phyloP scores from a whole-genome alignment of 2,113 vertebrate species.

The Elgaria multicarinata region DNA sequence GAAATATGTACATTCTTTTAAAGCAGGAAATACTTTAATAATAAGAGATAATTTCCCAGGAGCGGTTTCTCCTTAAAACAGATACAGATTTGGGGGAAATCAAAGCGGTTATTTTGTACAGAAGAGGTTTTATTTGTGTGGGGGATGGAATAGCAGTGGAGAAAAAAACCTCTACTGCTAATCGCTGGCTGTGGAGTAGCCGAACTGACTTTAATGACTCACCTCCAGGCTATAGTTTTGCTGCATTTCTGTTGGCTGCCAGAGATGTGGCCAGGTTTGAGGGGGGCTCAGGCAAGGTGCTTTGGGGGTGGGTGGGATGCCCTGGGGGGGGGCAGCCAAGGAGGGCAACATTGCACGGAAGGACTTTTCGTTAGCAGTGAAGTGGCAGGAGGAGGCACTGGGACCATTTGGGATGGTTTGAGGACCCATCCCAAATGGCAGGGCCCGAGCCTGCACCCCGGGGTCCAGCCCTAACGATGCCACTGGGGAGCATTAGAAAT shows the following conservation, averaged over 20 bases:
- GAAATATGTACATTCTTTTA: slow-evolving; percentile 49
- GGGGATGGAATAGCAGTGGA: not conserved
- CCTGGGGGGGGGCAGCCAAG: no score
- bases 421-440: no score
- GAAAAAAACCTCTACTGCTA: not conserved
- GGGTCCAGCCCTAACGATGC: no score
- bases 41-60: slow-evolving; percentile 61
- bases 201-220: not conserved
- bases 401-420: no score
- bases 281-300: no score
- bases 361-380: no score
- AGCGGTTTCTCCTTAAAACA: slow-evolving; percentile 60
- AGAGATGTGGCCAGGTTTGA: no score
- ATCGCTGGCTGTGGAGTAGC: not conserved
- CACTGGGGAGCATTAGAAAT: no score
- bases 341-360: no score
- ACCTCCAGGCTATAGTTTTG: not conserved
- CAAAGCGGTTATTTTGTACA: slow-evolving; percentile 30
- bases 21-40: slow-evolving; percentile 66
- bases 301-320: no score
- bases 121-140: not conserved
- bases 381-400: no score
- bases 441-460: no score
- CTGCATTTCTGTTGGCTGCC: not conserved
- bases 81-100: slow-evolving; percentile 35